A percentile compares a stretch with the other conserved stretches of the same genome.
Conservation (phyloP, 1,140 invertebrate species). For the Oedothorax gibbosus region DNA sequence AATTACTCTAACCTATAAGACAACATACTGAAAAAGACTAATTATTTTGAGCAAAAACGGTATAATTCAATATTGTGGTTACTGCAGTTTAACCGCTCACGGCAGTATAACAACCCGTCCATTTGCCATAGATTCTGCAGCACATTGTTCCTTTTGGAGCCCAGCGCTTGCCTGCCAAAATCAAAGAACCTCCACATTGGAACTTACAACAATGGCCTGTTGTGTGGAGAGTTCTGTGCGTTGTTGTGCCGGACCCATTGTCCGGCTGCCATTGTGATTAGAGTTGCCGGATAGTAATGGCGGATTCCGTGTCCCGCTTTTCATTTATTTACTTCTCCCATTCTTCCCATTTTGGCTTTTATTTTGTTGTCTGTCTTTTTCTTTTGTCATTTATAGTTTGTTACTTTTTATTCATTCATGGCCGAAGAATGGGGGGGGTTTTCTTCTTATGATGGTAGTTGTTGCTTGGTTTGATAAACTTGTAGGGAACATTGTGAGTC, state of each 20-base stretch:
- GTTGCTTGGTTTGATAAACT: no score
- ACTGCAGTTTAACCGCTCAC: no score
- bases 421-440: not conserved
- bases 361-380: constrained; percentile 35
- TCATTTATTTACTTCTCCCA: constrained; percentile 47
- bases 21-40: no score
- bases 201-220: constrained; percentile 33
- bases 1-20: no score
- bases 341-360: constrained; percentile 10
- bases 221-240: not conserved
- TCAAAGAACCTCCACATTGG: constrained; percentile 34
- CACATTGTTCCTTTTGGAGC: constrained; percentile 5
- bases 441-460: not conserved
- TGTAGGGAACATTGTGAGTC: no score
- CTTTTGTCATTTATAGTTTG: constrained; percentile 51
- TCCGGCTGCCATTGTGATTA: constrained; percentile 41
- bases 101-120: no score
- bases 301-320: constrained; percentile 35
- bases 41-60: no score
- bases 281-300: constrained; percentile 36
- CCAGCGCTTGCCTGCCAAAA: constrained; percentile 9
- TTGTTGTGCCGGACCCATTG: constrained; percentile 42
- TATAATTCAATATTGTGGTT: no score
- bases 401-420: constrained; percentile 56
- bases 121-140: not conserved